Base-by-base conservation (phyloP, 2,797 vertebrate species). In the Apogon talboti region DNA sequence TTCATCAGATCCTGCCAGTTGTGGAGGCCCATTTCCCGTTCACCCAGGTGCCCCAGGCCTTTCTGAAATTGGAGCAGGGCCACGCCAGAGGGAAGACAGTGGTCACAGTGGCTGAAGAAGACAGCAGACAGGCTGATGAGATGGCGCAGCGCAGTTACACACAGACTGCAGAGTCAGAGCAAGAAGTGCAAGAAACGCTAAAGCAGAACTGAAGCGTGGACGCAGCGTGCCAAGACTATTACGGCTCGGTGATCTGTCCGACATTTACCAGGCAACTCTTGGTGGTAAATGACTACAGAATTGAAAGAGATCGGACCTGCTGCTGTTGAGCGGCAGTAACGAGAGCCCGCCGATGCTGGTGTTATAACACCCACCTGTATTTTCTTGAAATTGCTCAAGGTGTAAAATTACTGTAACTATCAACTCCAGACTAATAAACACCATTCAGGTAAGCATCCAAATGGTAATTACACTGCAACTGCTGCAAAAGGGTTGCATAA, bases 81-180 rank as follows among this genome's bases (percentile, higher is more conserved):
- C 97, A 98, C 0, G 96, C 97, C 48, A 92, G 97, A 66, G 98
- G 98, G 46, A 99, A 99, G 93, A 98, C 96, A 0, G 96, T 99
- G 3, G 91, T 99, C 28, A 81, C 77, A 18, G 91, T 98, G 37
- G 49, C 84, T 5, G 85, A 93, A 66, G 82, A 92, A 5, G 83
- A 89, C 0, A 56, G 85, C 16, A 45, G 52, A 1, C 68, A 59
- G 71, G 60, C 53, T 0, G 65, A 81, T 13, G 78, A 84, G 28
- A 0, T 58, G 53, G 67, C 11, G 28, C 75, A 76, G 33, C 37
- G 30, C 19, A 8, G 38, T 16, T 3, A n/a, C 38, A 3, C 7
- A 1, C 71, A 79, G 15, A 12, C 68, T 2, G 41, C 51, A 9
- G 76, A 81, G 16, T 18, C 55, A 1, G 66, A 73, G 49, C 59